A percentile compares a stretch with the other conserved stretches of the same genome.
phyloP scores from a whole-genome alignment of 30 jellyfish, hydroid and myxozoan species.

The Cassiopea andromeda region DNA sequence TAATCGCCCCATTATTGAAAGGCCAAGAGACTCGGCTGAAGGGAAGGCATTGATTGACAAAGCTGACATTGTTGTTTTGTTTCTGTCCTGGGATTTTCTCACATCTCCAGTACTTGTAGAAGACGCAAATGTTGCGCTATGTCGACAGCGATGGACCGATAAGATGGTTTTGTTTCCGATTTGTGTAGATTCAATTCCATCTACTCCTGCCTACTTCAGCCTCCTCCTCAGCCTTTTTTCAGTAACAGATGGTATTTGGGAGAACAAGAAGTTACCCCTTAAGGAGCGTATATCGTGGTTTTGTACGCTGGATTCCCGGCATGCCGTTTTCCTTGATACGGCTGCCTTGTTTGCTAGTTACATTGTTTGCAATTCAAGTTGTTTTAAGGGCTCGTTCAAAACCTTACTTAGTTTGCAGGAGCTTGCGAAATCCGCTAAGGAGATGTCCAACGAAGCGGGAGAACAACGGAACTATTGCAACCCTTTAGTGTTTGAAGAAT shows the following conservation, averaged over 20 bases:
- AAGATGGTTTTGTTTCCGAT: slow-evolving; percentile 43
- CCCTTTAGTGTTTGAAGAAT: slow-evolving; percentile 37
- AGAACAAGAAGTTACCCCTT: slow-evolving; percentile 11
- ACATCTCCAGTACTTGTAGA: slow-evolving; percentile 41
- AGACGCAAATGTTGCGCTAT: slow-evolving; percentile 59
- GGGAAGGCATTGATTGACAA: slow-evolving; percentile 55
- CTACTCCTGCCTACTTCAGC: slow-evolving; percentile 35
- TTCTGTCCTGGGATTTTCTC: slow-evolving; percentile 56
- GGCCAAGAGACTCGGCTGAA: slow-evolving; percentile 40
- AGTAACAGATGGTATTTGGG: slow-evolving; percentile 41
- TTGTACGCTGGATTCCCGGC: slow-evolving; percentile 18
- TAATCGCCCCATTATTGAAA: neutral
- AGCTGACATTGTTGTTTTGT: slow-evolving; percentile 48
- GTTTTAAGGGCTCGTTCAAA: slow-evolving; percentile 26
- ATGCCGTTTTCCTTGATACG: slow-evolving; percentile 36
- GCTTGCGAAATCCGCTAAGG: slow-evolving; percentile 10
- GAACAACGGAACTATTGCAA: slow-evolving; percentile 3
- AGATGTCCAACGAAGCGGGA: neutral
- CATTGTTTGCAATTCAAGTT: slow-evolving; percentile 16
- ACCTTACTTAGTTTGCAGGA: slow-evolving; percentile 43
- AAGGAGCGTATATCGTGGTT: slow-evolving; percentile 27
- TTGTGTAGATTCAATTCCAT: slow-evolving; percentile 27
- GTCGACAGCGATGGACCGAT: slow-evolving; percentile 62
- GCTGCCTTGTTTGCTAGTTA: slow-evolving; percentile 63
- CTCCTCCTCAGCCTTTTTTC: slow-evolving; percentile 44